A percentile compares a stretch with the other conserved stretches of the same genome.
Evolutionary conservation across 2,113 vertebrate species (phyloP).

Genomic region (Nothoprocta pentlandii): DNA sequence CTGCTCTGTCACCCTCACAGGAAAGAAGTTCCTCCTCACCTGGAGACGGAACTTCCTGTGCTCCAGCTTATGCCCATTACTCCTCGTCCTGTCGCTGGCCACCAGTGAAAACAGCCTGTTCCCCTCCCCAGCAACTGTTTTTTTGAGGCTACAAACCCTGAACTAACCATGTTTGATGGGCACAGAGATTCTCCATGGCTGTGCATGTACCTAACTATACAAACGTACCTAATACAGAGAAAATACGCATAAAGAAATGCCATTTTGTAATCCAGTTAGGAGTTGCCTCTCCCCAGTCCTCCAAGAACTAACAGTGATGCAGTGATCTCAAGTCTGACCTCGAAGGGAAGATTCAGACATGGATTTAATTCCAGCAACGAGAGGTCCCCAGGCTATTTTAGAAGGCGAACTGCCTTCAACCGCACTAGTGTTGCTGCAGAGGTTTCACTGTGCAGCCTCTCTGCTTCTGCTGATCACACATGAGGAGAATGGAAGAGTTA

Average conservation of each 20-base stretch:
- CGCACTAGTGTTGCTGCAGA: not conserved
- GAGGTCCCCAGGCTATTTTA: not conserved
- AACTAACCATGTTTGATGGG: not conserved
- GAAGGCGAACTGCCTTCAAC: not conserved
- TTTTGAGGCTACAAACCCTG: not conserved
- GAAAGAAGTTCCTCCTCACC: too few species aligned
- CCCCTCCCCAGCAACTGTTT: not conserved
- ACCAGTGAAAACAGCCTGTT: not conserved
- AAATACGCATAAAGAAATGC: not conserved
- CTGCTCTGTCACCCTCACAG: too few species aligned
- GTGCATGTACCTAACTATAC: not conserved
- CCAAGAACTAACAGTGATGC: not conserved
- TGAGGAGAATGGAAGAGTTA: not conserved
- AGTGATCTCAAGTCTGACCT: not conserved
- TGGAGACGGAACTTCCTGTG: too few species aligned
- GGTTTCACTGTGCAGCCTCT: not conserved
- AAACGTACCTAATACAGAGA: not conserved
- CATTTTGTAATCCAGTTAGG: not conserved
- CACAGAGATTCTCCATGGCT: not conserved
- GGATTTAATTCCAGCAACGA: not conserved
- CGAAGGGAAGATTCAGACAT: not conserved
- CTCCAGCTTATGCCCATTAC: too few species aligned
- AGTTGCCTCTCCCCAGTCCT: not conserved
- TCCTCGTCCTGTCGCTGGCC: too few species aligned
- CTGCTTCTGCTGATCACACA: not conserved